Conservation (phyloP, 2,888 invertebrate genomes). For the Trachelus tabidus region DNA sequence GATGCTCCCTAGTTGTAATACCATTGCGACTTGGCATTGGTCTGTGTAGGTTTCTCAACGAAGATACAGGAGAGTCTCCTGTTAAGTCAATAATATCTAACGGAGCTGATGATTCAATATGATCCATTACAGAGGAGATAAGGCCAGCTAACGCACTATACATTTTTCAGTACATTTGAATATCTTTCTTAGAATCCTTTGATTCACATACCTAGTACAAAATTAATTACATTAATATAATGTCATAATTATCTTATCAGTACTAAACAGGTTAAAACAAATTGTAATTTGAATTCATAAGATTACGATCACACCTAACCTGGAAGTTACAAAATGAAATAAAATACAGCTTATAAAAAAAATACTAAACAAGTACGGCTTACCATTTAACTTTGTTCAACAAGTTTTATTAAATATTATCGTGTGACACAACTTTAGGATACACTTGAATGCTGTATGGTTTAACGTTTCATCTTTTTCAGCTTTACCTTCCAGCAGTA, state of each 20-base stretch:
- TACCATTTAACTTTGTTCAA: background rate
- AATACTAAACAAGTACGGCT: background rate
- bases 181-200: background rate
- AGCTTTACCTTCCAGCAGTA: background rate
- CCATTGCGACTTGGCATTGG: background rate
- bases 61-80: constrained; percentile 27
- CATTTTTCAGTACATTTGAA: background rate
- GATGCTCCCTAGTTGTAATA: background rate
- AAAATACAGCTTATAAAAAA: background rate
- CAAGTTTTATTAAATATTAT: background rate
- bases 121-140: background rate
- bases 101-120: constrained; percentile 1
- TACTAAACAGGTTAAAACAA: background rate
- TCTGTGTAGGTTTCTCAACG: background rate
- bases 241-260: background rate
- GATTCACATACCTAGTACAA: background rate
- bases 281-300: background rate
- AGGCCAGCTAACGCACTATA: background rate
- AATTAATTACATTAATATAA: background rate
- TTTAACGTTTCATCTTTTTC: background rate
- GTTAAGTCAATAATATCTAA: constrained; percentile 43
- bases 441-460: background rate
- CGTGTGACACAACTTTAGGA: background rate
- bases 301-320: background rate
- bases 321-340: background rate